Percentiles rank a stretch among this genome's conserved stretches.
phyloP scores from a whole-genome alignment of 2,113 vertebrate genomes.

The Datnioides undecimradiatus region DNA sequence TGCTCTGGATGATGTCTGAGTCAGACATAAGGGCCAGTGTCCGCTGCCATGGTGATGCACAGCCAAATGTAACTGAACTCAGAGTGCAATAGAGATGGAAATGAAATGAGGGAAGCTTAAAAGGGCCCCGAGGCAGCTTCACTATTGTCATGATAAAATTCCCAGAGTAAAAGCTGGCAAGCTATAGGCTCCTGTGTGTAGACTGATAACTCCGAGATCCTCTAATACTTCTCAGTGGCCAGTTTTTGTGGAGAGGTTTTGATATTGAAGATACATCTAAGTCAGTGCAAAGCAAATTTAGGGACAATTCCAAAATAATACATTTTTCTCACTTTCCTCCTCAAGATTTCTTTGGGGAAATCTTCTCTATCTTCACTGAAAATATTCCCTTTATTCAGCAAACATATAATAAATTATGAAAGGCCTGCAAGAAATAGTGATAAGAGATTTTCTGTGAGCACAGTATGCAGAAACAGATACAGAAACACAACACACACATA shows the following conservation, averaged over 20 bases:
- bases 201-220: conserved; percentile 29
- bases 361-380: neutral
- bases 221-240: conserved; percentile 16
- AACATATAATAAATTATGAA: conserved; percentile 9
- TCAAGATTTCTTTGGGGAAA: conserved; percentile 13
- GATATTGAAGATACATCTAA: conserved; percentile 9
- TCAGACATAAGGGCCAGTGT: conserved; percentile 64
- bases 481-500: neutral
- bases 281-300: conserved; percentile 29
- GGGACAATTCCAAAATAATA: conserved; percentile 22
- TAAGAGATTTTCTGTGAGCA: neutral
- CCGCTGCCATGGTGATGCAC: conserved; percentile 73
- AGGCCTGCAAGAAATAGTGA: neutral
- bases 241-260: conserved; percentile 10
- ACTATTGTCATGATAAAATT: conserved; percentile 64
- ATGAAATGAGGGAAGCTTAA: conserved; percentile 63
- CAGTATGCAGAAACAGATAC: neutral
- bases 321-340: neutral
- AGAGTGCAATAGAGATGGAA: conserved; percentile 62
- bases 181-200: conserved; percentile 38
- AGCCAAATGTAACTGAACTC: conserved; percentile 69
- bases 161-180: conserved; percentile 19
- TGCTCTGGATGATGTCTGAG: conserved; percentile 68
- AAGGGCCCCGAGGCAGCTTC: conserved; percentile 53
- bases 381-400: conserved; percentile 3